These are phyloP conservation scores for Otocyon megalotis DNA, from an alignment of 2,113 vertebrate genomes.

Conservation along the genomic window DNA sequence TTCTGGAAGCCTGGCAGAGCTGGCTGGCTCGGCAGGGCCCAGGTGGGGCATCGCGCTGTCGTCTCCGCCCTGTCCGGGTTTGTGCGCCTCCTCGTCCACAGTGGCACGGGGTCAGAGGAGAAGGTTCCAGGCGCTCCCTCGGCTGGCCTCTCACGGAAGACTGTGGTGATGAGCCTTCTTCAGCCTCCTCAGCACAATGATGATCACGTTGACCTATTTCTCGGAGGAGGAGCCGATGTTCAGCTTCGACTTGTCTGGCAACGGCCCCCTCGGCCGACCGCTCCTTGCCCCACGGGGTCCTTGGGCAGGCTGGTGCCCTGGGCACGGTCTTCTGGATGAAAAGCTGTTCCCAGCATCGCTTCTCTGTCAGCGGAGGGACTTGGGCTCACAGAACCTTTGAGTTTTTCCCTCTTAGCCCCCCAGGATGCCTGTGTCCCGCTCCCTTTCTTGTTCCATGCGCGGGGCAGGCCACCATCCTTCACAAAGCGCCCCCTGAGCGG, in stretches of 20 bases:
- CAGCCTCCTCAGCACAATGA: neutral
- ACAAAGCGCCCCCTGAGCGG: accelerated
- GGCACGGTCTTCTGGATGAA: neutral
- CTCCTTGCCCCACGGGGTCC: accelerated
- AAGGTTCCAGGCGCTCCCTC: neutral
- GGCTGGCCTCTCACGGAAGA: neutral
- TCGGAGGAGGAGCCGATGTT: neutral
- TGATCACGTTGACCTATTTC: neutral
- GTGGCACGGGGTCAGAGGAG: too few species aligned
- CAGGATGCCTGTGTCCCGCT: neutral
- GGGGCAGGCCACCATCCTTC: neutral
- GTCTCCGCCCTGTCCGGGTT: neutral
- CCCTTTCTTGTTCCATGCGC: neutral
- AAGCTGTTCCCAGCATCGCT: neutral
- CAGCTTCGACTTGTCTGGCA: neutral
- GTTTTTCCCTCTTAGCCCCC: neutral
- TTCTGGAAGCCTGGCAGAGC: neutral
- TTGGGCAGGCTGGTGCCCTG: neutral
- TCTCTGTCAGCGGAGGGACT: neutral
- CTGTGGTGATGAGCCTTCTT: neutral
- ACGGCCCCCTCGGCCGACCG: accelerated
- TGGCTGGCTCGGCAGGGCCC: neutral
- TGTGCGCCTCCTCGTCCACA: too few species aligned
- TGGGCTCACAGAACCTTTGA: neutral
- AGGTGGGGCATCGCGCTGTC: neutral